These are phyloP conservation scores for Molorchus minor DNA, from an alignment of 2,888 invertebrate genomes.

Conservation along the genomic window DNA sequence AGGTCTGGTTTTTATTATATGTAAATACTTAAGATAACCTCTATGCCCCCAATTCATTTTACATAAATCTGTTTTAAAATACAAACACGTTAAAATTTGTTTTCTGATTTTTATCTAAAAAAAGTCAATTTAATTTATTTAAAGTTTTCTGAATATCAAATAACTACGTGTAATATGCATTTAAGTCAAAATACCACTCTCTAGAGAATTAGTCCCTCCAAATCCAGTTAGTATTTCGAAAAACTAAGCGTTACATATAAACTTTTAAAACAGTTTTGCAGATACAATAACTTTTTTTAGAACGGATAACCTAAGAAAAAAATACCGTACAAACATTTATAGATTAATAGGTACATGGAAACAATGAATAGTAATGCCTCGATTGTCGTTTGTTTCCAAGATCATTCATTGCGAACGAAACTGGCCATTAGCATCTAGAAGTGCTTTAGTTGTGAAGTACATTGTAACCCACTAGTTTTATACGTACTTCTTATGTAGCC, in stretches of 20 bases:
- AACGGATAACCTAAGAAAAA: no score
- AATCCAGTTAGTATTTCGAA: no score
- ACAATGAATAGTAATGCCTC: conserved; percentile 19
- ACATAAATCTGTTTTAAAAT: conserved; percentile 2
- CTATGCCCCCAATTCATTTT: conserved; percentile 1
- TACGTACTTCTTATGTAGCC: conserved; percentile 24
- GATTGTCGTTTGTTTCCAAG: conserved; percentile 28
- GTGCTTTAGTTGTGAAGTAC: conserved; percentile 30
- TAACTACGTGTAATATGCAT: no score
- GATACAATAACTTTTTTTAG: no score
- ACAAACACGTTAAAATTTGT: neutral
- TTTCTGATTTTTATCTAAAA: conserved; percentile 5
- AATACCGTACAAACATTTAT: no score
- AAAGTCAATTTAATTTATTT: neutral
- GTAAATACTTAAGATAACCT: neutral
- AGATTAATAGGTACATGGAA: conserved; percentile 31
- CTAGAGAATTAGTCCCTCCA: no score
- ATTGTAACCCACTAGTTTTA: conserved; percentile 28
- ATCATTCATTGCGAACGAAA: conserved; percentile 28
- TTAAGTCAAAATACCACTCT: no score
- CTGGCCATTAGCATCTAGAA: conserved; percentile 29
- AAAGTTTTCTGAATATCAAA: no score
- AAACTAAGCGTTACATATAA: no score
- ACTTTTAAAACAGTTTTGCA: no score
- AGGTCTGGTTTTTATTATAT: neutral